phyloP scores from a whole-genome alignment of 2,888 invertebrate species.

The Tetragnatha montana region DNA sequence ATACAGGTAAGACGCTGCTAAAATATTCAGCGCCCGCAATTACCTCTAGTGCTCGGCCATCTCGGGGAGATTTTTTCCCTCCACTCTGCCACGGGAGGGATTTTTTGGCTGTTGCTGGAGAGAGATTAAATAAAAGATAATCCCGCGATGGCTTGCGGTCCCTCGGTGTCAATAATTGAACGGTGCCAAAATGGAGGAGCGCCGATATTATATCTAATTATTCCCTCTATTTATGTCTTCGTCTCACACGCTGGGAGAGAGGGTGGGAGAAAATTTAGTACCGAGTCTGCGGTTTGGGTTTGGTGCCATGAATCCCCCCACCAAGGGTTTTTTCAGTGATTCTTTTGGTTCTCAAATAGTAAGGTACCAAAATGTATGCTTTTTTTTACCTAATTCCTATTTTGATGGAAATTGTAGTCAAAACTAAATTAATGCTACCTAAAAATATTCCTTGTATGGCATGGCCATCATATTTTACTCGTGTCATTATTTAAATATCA shows the following conservation, averaged over 20 bases:
- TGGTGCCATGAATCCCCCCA: not conserved
- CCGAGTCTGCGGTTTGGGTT: not conserved
- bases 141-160: conserved; percentile 37
- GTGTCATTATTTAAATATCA: too few relatives aligned
- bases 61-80: conserved; percentile 12
- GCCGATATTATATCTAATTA: conserved; percentile 48
- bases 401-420: too few relatives aligned
- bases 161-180: conserved; percentile 47
- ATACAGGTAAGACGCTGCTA: conserved; percentile 41
- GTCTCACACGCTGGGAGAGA: not conserved
- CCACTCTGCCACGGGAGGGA: conserved; percentile 12
- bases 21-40: conserved; percentile 55
- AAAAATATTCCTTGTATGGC: too few relatives aligned
- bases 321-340: too few relatives aligned
- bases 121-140: conserved; percentile 56
- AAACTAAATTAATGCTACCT: too few relatives aligned
- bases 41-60: conserved; percentile 56
- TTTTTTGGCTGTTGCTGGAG: conserved; percentile 35
- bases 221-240: conserved; percentile 36
- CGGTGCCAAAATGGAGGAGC: conserved; percentile 3
- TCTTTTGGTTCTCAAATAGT: too few relatives aligned
- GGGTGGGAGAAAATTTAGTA: not conserved
- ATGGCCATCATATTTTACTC: too few relatives aligned
- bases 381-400: too few relatives aligned
- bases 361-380: too few relatives aligned